Base-by-base conservation (phyloP, 2,797 vertebrate species). In the Eospalax fontanierii region DNA sequence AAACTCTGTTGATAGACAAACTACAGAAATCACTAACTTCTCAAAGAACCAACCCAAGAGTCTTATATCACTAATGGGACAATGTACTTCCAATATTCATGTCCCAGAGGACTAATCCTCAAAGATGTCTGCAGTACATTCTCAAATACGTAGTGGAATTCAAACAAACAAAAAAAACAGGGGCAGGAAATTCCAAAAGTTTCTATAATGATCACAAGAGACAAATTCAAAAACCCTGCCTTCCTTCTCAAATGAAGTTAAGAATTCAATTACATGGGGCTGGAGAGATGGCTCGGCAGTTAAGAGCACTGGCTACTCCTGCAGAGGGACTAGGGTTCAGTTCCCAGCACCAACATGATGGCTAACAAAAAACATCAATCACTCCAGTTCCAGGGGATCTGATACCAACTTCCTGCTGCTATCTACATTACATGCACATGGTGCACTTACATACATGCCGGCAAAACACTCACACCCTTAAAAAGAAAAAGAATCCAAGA, bases 1-100 rank as follows among this genome's bases (percentile, higher is more conserved):
- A 96, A 96, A 92, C 89, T 84, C 61, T 92, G 54, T 68, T 95
- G 50, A 94, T 35, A 83, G 33, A 57, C 54, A 82, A 92, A 92
- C 28, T 93, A 89, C 9, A 66, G 1, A 96, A 94, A 82, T 90
- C 21, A 93, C 22, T 81, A 33, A 30, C 84, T 95, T 94, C 40
- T 22, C 30, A 26, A 30, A 83, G 76, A 90, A 90, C 54, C 26
- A 85, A 91, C 19, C 18, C 78, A 95, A 92, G 81, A 85, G 75
- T 83, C 26, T 46, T 68, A 10, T 73, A 73, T 85, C 59, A 75
- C 54, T 75, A 92, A 79, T 35, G 4, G 66, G 78, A 86, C 66
- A 89, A 70, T 33, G 54, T 61, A 90, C 15, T 35, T 83, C 35
- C 68, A 63, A 87, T 71, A 90, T 5, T 63, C 50, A 94, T 8